These are phyloP conservation scores for Porites rus DNA, from an alignment of 92 coral and sea anemone genomes.

Conservation along the genomic window DNA sequence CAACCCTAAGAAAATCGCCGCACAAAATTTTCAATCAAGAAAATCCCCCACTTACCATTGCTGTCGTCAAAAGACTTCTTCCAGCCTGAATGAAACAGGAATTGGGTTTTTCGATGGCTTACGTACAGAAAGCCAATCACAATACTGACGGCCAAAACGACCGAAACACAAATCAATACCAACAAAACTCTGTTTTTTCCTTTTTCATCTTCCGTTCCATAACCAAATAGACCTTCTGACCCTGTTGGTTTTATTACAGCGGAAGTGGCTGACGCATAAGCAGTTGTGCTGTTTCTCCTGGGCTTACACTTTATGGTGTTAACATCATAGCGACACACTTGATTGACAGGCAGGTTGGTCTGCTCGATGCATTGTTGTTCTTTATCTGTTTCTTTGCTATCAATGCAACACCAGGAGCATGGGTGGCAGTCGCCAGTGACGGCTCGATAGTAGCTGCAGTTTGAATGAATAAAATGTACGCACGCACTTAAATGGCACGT, in stretches of 20 bases:
- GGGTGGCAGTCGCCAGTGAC: conserved; percentile 50
- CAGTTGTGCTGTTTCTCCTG: background rate
- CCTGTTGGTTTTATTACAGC: background rate
- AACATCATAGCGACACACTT: conserved; percentile 43
- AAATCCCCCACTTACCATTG: no score
- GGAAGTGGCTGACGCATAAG: background rate
- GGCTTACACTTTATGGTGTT: conserved; percentile 24
- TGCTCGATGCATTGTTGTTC: conserved; percentile 37
- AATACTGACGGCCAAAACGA: conserved; percentile 8
- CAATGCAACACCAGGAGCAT: conserved; percentile 37
- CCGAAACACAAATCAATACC: background rate
- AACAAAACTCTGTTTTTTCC: background rate
- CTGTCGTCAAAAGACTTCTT: background rate
- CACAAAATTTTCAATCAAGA: no score
- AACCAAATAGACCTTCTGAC: background rate
- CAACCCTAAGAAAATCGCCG: no score
- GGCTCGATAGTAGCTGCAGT: conserved; percentile 31
- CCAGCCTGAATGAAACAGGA: background rate
- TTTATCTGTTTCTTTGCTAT: conserved; percentile 18
- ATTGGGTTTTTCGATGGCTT: background rate
- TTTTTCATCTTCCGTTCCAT: background rate
- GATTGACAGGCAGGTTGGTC: conserved; percentile 16
- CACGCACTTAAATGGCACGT: no score
- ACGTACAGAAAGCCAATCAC: background rate
- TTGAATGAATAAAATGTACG: background rate